phyloP scores from a whole-genome alignment of 1,140 invertebrate species.

The Periplaneta americana region DNA sequence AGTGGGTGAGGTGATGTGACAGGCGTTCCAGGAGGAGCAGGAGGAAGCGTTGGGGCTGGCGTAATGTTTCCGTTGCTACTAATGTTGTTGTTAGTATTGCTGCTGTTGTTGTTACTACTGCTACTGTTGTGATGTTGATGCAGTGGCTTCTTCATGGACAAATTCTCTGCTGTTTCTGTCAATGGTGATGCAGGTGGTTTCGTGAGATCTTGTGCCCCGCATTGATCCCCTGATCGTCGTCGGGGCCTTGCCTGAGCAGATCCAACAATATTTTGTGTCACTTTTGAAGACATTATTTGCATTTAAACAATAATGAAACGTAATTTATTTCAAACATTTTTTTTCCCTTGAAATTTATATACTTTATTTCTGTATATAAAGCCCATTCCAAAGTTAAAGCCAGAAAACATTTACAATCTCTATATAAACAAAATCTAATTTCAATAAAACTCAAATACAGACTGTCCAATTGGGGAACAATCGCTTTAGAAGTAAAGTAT shows the following conservation, averaged over 20 bases:
- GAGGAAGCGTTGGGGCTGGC: background rate
- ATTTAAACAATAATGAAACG: too few relatives aligned
- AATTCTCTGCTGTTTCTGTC: conserved; percentile 32
- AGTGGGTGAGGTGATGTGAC: conserved; percentile 16
- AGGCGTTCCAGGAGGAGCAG: conserved; percentile 5
- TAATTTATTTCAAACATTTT: too few relatives aligned
- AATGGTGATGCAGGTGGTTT: conserved; percentile 35
- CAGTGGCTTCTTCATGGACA: conserved; percentile 29
- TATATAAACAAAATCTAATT: too few relatives aligned
- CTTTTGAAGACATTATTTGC: too few relatives aligned
- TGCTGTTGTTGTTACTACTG: background rate
- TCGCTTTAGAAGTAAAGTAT: too few relatives aligned
- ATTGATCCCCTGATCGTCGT: conserved; percentile 67
- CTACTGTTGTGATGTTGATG: background rate
- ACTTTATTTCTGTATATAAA: too few relatives aligned
- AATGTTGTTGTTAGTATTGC: too few relatives aligned
- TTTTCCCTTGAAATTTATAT: too few relatives aligned
- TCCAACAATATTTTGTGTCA: background rate
- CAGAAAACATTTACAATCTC: too few relatives aligned
- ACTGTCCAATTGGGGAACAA: too few relatives aligned
- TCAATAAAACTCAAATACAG: too few relatives aligned
- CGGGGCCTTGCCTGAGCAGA: conserved; percentile 63
- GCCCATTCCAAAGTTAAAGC: too few relatives aligned
- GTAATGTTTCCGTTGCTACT: conserved; percentile 1
- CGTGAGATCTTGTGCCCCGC: conserved; percentile 54